These are phyloP conservation scores for Etia nguti DNA, from an alignment of 2,113 vertebrate species.

Conservation along the genomic window DNA sequence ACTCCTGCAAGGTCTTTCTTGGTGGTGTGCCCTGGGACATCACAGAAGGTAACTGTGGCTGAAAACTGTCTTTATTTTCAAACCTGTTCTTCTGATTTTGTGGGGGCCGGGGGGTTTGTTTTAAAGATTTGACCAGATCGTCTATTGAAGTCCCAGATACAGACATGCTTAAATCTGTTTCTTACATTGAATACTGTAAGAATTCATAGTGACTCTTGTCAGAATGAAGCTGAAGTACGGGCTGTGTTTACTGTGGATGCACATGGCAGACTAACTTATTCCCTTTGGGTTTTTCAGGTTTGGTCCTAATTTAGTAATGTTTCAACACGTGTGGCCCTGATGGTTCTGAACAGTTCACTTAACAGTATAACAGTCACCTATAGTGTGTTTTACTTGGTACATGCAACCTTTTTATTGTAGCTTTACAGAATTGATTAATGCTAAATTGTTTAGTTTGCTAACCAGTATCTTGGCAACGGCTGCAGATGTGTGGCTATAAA, in stretches of 20 bases:
- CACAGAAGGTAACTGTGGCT: conserved; percentile 82
- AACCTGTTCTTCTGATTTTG: neutral
- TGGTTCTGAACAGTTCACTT: neutral
- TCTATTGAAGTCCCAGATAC: neutral
- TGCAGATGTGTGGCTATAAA: neutral
- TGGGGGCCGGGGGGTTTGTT: neutral
- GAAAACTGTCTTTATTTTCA: neutral
- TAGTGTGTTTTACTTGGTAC: neutral
- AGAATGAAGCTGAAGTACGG: too few relatives aligned
- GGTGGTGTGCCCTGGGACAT: conserved; percentile 99
- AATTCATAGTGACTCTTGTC: too few relatives aligned
- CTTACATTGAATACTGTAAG: too few relatives aligned
- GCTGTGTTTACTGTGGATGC: neutral
- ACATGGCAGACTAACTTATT: neutral
- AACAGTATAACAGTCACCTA: neutral
- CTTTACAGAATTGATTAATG: neutral
- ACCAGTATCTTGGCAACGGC: neutral
- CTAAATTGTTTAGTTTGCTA: neutral
- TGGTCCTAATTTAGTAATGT: neutral
- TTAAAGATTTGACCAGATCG: neutral
- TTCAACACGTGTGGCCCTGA: neutral
- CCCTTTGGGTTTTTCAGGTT: neutral
- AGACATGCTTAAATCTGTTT: neutral
- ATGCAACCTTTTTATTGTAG: neutral
- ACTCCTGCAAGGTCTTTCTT: conserved; percentile 97